These are phyloP conservation scores for Psittacula cyanocephala DNA, from an alignment of 2,113 vertebrate species.

Conservation along the genomic window DNA sequence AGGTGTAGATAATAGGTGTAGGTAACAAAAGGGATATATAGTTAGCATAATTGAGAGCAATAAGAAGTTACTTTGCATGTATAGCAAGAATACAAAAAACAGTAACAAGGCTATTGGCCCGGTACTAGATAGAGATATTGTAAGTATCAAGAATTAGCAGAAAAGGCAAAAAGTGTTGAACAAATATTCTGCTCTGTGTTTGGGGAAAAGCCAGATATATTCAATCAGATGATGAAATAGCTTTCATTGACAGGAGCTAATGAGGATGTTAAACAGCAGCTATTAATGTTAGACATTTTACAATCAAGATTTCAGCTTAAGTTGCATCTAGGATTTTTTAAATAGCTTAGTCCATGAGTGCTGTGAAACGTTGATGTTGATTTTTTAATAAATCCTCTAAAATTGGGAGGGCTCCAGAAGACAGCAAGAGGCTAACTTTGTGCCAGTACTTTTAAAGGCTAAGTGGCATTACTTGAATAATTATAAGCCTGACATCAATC, in stretches of 20 bases:
- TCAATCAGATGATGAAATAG: neutral
- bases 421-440: neutral
- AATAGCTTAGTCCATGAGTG: neutral
- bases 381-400: constrained; percentile 27
- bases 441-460: constrained; percentile 14
- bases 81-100: neutral
- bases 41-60: neutral
- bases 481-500: constrained; percentile 14
- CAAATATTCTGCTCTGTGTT: neutral
- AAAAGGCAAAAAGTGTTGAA: neutral
- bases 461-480: constrained; percentile 4
- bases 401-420: neutral
- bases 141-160: neutral
- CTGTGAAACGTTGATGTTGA: neutral
- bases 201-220: neutral
- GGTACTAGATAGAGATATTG: neutral
- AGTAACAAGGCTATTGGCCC: neutral
- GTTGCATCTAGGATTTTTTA: neutral
- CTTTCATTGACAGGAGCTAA: neutral
- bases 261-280: neutral
- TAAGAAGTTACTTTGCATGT: neutral
- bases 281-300: neutral
- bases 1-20: neutral
- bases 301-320: neutral
- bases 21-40: neutral